These are phyloP conservation scores for Pogonocichla stellata DNA, from an alignment of 2,113 vertebrate species.

Conservation along the genomic window DNA sequence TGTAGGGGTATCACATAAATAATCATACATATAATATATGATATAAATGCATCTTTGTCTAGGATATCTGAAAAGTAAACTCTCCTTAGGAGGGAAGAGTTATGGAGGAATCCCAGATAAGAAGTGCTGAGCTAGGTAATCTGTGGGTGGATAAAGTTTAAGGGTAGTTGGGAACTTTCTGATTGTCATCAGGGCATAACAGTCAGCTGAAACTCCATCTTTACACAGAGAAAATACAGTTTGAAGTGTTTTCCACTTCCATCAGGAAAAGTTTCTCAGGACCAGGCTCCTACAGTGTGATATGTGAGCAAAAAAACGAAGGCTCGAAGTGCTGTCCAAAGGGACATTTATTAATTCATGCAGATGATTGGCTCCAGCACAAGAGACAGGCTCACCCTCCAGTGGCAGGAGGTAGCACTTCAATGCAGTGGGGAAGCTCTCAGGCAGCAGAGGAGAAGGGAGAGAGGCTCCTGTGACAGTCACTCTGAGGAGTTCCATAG, in stretches of 20 bases:
- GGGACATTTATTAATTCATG: neutral
- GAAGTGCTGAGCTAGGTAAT: neutral
- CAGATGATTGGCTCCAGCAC: neutral
- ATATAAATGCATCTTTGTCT: neutral
- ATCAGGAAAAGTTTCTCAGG: neutral
- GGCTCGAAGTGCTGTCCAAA: neutral
- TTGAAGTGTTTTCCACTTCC: neutral
- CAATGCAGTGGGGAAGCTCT: neutral
- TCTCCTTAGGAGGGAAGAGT: neutral
- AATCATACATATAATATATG: neutral
- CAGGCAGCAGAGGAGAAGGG: neutral
- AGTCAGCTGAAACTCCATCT: neutral
- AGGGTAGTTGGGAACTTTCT: neutral
- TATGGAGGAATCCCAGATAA: neutral
- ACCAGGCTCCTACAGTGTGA: neutral
- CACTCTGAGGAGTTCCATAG: accelerated
- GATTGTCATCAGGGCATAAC: neutral
- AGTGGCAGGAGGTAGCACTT: neutral
- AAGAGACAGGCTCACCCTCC: neutral
- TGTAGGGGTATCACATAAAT: neutral
- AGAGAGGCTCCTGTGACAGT: neutral
- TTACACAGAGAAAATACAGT: neutral
- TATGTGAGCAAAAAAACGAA: neutral
- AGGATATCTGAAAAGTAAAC: neutral
- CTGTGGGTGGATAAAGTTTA: neutral